Evolutionary conservation across 2,888 invertebrate genomes (phyloP).

Genomic region (Mesorhabditis belari): DNA sequence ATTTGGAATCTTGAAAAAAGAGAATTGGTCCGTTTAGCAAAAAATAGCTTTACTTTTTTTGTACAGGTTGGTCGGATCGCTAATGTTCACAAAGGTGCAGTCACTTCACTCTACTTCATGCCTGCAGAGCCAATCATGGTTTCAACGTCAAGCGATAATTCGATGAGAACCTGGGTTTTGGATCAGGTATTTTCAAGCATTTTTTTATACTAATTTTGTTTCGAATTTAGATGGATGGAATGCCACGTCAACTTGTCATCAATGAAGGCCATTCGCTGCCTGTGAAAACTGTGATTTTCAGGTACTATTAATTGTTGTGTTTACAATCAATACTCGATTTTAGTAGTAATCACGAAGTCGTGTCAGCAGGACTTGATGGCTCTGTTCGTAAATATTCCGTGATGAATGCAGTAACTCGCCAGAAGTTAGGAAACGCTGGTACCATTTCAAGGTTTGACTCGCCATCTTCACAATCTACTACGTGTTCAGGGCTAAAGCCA

Average conservation of each 20-base stretch:
- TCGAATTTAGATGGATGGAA: constrained; percentile 66
- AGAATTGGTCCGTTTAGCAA: constrained; percentile 58
- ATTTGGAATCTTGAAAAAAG: constrained; percentile 75
- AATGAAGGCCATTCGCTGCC: constrained; percentile 56
- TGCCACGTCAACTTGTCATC: constrained; percentile 52
- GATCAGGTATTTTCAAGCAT: constrained; percentile 67
- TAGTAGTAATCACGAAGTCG: constrained; percentile 11
- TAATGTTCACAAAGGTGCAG: constrained; percentile 69
- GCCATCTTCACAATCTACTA: constrained; percentile 1
- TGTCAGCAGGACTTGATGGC: constrained; percentile 41
- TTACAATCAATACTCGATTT: neutral
- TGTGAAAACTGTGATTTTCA: constrained; percentile 18
- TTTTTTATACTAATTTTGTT: neutral
- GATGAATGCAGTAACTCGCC: constrained; percentile 25
- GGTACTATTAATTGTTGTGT: neutral
- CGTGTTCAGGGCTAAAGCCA: constrained; percentile 24
- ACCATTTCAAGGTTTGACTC: constrained; percentile 21
- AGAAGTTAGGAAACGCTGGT: constrained; percentile 40
- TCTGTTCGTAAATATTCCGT: constrained; percentile 39
- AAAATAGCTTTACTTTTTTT: neutral
- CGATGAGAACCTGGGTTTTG: constrained; percentile 62
- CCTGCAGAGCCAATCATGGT: constrained; percentile 77
- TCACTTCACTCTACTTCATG: constrained; percentile 76
- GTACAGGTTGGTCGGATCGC: constrained; percentile 69
- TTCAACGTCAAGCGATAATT: constrained; percentile 46